phyloP scores from a whole-genome alignment of 2,113 vertebrate species.

The Epinephelus fuscoguttatus region DNA sequence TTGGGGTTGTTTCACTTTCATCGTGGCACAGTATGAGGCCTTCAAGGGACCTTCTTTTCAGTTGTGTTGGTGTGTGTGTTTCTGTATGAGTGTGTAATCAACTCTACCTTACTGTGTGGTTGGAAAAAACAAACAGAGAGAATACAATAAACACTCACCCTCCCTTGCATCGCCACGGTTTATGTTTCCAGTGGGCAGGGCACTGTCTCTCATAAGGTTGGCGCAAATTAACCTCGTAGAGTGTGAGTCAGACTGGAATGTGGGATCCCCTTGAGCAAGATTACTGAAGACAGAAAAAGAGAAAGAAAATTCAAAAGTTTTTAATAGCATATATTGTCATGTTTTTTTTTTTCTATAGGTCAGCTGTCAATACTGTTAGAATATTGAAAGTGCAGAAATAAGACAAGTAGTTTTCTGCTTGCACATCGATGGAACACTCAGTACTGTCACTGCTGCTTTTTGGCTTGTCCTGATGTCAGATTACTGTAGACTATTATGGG shows the following conservation, averaged over 20 bases:
- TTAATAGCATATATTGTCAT: neutral
- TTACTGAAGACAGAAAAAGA: neutral
- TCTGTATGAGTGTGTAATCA: constrained; percentile 53
- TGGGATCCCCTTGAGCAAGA: neutral
- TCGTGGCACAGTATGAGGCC: constrained; percentile 28
- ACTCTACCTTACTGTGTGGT: constrained; percentile 59
- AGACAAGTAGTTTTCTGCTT: constrained; percentile 18
- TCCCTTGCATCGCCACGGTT: constrained; percentile 30
- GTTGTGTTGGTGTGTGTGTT: constrained; percentile 52
- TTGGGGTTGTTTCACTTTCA: constrained; percentile 19
- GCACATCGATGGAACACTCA: constrained; percentile 20
- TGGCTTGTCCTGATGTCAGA: constrained; percentile 25
- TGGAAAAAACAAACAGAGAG: constrained; percentile 57
- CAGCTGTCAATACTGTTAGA: constrained; percentile 19
- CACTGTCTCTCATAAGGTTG: constrained; percentile 14
- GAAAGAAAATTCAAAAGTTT: neutral
- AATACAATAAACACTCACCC: constrained; percentile 53
- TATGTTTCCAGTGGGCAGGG: constrained; percentile 32
- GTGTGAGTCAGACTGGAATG: constrained; percentile 17
- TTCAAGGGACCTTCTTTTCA: constrained; percentile 40
- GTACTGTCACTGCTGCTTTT: constrained; percentile 30
- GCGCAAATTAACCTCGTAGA: constrained; percentile 1
- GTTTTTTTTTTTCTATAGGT: neutral
- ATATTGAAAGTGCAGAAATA: constrained; percentile 9
- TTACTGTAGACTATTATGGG: constrained; percentile 32